Evolutionary conservation across 1,140 invertebrate species (phyloP).

Genomic region (Probaryconus sp.): DNA sequence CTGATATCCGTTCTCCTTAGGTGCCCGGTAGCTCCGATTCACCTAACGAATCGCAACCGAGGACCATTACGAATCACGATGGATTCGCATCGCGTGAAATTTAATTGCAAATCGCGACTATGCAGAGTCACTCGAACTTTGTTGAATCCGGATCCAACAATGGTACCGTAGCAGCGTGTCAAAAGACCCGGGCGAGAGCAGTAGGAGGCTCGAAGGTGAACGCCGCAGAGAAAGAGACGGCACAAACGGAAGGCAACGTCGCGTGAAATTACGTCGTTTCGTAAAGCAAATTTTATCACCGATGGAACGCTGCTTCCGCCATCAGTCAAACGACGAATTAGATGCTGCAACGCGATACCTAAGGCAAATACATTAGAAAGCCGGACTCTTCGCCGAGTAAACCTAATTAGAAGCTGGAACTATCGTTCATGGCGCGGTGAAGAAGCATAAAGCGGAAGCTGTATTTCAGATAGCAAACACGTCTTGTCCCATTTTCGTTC

Average conservation of each 20-base stretch:
- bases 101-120: conserved; percentile 58
- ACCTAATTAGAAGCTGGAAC: too few species aligned
- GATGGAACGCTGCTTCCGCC: conserved; percentile 16
- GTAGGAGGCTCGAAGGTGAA: conserved; percentile 7
- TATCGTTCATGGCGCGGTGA: too few species aligned
- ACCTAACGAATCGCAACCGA: conserved; percentile 25
- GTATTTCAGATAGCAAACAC: too few species aligned
- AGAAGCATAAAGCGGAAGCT: too few species aligned
- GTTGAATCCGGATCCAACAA: conserved; percentile 38
- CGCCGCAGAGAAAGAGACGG: conserved; percentile 20
- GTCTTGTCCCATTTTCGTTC: too few species aligned
- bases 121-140: conserved; percentile 38
- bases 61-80: conserved; percentile 34
- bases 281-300: conserved; percentile 50
- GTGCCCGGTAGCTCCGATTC: conserved; percentile 8
- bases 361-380: not conserved
- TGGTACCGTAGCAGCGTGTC: conserved; percentile 37
- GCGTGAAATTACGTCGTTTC: conserved; percentile 58
- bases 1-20: conserved; percentile 20
- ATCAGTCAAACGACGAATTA: conserved; percentile 17
- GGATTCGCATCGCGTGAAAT: conserved; percentile 56
- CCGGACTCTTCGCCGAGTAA: not conserved
- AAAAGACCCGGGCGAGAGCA: conserved; percentile 29
- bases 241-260: conserved; percentile 24
- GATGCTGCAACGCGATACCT: conserved; percentile 23